A percentile compares a stretch with the other conserved stretches of the same genome.
Evolutionary conservation across 1,140 invertebrate species (phyloP).

Genomic region (Drosophila sturtevanti): DNA sequence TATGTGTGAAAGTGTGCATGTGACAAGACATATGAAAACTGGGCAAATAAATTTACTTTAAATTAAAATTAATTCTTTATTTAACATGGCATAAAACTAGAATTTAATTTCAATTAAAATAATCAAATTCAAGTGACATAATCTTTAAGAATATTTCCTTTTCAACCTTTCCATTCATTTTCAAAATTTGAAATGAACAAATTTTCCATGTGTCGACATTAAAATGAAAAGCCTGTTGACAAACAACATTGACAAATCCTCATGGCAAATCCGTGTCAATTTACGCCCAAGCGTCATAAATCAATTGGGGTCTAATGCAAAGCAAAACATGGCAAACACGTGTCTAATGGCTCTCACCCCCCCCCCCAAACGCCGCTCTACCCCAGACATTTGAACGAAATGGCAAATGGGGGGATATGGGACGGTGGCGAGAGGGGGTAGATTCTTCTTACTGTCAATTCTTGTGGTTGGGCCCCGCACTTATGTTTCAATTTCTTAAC

Average conservation of each 20-base stretch:
- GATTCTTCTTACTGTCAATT: constrained; percentile 42
- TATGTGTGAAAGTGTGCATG: background rate
- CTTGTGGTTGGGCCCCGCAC: constrained; percentile 18
- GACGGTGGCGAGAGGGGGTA: constrained; percentile 14
- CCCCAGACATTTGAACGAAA: too few relatives aligned
- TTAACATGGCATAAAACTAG: background rate
- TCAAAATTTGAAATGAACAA: constrained; percentile 36
- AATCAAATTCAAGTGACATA: background rate
- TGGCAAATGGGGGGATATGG: too few relatives aligned
- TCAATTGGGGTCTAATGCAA: constrained; percentile 58
- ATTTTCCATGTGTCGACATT: constrained; percentile 43
- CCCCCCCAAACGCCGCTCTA: too few relatives aligned
- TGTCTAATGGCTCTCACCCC: background rate
- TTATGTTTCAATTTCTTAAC: background rate
- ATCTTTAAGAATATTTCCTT: background rate
- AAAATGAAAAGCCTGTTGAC: constrained; percentile 61
- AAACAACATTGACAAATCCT: constrained; percentile 53
- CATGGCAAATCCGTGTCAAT: constrained; percentile 44
- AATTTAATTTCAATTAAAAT: constrained; percentile 2
- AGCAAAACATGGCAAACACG: constrained; percentile 27
- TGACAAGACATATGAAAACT: background rate
- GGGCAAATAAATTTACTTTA: constrained; percentile 38
- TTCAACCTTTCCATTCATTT: background rate
- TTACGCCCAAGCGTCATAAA: constrained; percentile 53
- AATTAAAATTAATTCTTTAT: constrained; percentile 5